phyloP scores from a whole-genome alignment of 2,888 invertebrate genomes.

The Gastrophysa polygoni region DNA sequence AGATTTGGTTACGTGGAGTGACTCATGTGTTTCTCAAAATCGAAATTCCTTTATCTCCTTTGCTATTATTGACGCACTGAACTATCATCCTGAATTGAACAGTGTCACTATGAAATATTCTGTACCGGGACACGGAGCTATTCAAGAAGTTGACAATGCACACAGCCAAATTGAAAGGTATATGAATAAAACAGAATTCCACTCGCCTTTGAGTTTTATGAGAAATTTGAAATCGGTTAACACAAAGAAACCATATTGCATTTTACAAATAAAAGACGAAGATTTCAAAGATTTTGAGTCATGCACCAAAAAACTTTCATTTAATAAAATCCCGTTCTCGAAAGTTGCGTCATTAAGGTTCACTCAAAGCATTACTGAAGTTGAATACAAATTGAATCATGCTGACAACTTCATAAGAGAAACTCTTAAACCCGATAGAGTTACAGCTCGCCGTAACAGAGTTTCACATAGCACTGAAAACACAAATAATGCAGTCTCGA shows the following conservation, averaged over 20 bases:
- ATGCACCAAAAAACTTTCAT: conserved; percentile 20
- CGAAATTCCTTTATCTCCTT: conserved; percentile 34
- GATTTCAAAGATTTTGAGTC: conserved; percentile 28
- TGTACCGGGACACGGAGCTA: conserved; percentile 37
- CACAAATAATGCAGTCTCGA: conserved; percentile 1
- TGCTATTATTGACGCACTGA: conserved; percentile 33
- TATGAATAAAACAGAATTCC: conserved; percentile 28
- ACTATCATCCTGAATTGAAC: conserved; percentile 29
- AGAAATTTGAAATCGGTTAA: conserved; percentile 24
- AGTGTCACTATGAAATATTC: conserved; percentile 29
- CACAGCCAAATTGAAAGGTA: conserved; percentile 39
- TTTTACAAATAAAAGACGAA: conserved; percentile 24
- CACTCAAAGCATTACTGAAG: conserved; percentile 11
- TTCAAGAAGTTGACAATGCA: conserved; percentile 38
- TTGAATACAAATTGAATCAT: conserved; percentile 4
- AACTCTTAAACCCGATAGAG: conserved; percentile 8
- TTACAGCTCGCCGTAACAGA: conserved; percentile 10
- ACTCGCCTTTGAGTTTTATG: conserved; percentile 30
- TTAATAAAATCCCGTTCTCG: conserved; percentile 19
- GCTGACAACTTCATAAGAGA: conserved; percentile 7
- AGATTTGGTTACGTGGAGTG: conserved; percentile 39
- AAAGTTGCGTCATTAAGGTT: conserved; percentile 22
- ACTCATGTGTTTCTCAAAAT: conserved; percentile 32
- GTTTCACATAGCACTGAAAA: conserved; percentile 5
- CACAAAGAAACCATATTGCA: conserved; percentile 20